These are phyloP conservation scores for Chaetogeoica ovagalla DNA, from an alignment of 2,888 invertebrate genomes.

Conservation along the genomic window DNA sequence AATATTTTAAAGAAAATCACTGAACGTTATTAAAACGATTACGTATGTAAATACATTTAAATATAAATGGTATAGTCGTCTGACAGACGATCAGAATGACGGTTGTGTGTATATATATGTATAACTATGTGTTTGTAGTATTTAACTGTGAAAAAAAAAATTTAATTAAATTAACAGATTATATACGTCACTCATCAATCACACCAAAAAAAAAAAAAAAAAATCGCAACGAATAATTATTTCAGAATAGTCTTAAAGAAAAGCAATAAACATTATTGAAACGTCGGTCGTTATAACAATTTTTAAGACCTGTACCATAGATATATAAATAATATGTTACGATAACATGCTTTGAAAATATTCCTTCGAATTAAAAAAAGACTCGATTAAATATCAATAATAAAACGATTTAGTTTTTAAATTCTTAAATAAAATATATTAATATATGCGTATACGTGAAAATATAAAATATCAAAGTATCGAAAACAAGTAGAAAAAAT, in stretches of 20 bases:
- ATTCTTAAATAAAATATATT: slow-evolving; percentile 9
- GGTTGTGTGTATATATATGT: neutral
- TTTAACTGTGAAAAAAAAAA: neutral
- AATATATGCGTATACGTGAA: neutral
- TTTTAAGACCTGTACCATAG: too few relatives aligned
- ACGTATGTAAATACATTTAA: neutral
- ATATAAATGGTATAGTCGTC: neutral
- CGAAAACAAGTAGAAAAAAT: slow-evolving; percentile 2
- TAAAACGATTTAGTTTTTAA: slow-evolving; percentile 13
- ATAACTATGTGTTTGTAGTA: neutral
- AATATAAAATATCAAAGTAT: slow-evolving; percentile 33
- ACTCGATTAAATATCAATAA: neutral
- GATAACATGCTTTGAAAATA: too few relatives aligned
- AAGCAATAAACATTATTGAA: too few relatives aligned
- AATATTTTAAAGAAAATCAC: neutral
- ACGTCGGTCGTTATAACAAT: too few relatives aligned
- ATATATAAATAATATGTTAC: too few relatives aligned
- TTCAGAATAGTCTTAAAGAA: neutral
- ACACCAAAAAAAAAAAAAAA: too few relatives aligned
- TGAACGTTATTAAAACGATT: slow-evolving; percentile 11
- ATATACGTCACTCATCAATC: slow-evolving; percentile 3
- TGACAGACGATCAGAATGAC: neutral
- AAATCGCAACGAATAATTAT: neutral
- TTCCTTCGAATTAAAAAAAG: too few relatives aligned
- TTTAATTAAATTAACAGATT: slow-evolving; percentile 31